phyloP scores from a whole-genome alignment of 1,140 invertebrate genomes.

The Rhagoletis zephyria region DNA sequence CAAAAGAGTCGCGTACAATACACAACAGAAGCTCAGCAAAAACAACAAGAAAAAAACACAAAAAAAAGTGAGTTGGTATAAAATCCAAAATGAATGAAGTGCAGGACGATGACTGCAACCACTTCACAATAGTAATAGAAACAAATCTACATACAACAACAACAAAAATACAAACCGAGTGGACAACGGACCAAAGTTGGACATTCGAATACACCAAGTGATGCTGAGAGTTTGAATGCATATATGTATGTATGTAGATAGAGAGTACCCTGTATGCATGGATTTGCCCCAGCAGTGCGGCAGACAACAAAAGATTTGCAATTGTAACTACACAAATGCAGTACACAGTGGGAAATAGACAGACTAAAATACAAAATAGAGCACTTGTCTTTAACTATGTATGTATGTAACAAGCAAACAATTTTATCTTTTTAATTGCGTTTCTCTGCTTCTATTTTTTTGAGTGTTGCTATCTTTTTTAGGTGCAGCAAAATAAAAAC shows the following conservation, averaged over 20 bases:
- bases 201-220: neutral
- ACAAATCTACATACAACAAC: neutral
- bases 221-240: neutral
- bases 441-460: neutral
- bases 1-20: neutral
- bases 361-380: slow-evolving; percentile 1
- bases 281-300: neutral
- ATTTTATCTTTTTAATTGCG: slow-evolving; percentile 27
- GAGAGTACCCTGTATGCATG: neutral
- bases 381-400: neutral
- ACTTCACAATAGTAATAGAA: slow-evolving; percentile 11
- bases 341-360: neutral
- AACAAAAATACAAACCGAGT: neutral
- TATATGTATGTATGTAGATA: neutral
- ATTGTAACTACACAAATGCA: slow-evolving; percentile 22
- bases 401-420: neutral
- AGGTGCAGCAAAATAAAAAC: slow-evolving; percentile 57
- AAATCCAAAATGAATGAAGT: slow-evolving; percentile 20
- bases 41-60: neutral
- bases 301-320: slow-evolving; percentile 24
- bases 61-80: neutral
- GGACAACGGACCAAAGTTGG: neutral
- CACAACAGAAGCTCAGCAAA: neutral
- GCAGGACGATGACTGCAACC: slow-evolving; percentile 47
- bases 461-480: slow-evolving; percentile 55